phyloP scores from a whole-genome alignment of 2,113 vertebrate species.

The Sapajus apella region DNA sequence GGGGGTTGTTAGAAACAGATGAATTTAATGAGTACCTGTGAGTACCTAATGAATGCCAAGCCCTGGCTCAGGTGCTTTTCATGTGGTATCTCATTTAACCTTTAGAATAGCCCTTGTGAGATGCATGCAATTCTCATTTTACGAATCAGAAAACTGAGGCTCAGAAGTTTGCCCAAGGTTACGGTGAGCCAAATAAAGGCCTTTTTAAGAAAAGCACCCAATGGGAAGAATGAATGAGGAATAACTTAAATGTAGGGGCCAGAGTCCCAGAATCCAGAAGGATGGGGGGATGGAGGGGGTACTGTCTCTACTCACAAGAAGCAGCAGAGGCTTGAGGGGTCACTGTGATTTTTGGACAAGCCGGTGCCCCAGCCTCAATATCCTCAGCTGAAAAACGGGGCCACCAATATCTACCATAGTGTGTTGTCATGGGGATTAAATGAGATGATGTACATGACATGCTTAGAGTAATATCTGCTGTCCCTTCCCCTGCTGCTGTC shows the following conservation, averaged over 20 bases:
- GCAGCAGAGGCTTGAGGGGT: background rate
- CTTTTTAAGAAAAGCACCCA: background rate
- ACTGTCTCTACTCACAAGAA: background rate
- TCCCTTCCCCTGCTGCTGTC: background rate
- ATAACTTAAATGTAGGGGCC: background rate
- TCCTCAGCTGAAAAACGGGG: background rate
- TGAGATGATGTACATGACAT: rapidly evolving
- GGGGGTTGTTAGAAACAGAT: background rate
- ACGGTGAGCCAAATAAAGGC: background rate
- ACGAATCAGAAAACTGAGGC: background rate
- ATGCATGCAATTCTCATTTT: background rate
- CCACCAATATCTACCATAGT: background rate
- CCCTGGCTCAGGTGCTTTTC: background rate
- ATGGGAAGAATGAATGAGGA: background rate
- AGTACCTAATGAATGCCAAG: background rate
- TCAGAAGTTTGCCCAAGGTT: background rate
- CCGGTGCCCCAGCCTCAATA: background rate
- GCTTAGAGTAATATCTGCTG: background rate
- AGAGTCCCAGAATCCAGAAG: background rate
- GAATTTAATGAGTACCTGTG: background rate
- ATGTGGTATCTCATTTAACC: background rate
- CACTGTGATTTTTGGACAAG: background rate
- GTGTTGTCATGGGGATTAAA: background rate
- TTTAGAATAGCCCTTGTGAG: background rate
- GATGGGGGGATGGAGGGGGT: background rate